These are phyloP conservation scores for Struthidea cinerea DNA, from an alignment of 2,113 vertebrate genomes.

Conservation along the genomic window DNA sequence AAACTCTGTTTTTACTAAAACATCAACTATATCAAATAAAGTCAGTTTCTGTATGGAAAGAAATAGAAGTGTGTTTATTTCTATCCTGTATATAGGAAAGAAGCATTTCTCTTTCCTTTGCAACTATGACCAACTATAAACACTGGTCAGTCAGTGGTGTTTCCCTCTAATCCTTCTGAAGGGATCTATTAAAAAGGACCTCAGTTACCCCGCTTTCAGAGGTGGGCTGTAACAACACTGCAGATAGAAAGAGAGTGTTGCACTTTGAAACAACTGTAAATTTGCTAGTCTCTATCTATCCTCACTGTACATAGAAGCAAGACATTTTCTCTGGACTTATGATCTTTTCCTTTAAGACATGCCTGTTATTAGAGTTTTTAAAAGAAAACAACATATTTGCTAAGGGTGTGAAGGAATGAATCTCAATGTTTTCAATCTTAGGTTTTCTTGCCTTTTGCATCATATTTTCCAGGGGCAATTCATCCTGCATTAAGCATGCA, in stretches of 20 bases:
- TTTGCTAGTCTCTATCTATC: neutral
- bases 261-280: neutral
- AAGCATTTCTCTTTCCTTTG: neutral
- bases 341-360: neutral
- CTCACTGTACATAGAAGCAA: neutral
- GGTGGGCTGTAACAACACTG: fast-evolving
- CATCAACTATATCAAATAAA: neutral
- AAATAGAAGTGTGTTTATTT: neutral
- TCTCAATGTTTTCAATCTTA: neutral
- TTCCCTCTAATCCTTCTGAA: neutral
- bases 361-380: neutral
- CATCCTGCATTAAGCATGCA: neutral
- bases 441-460: neutral
- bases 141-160: neutral
- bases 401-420: neutral
- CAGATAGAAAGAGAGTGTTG: neutral
- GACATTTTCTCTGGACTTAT: neutral
- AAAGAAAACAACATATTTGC: neutral
- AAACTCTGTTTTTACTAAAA: neutral
- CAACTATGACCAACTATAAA: too few relatives aligned
- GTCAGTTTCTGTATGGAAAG: neutral
- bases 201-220: neutral
- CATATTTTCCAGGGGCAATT: neutral
- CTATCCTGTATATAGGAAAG: neutral
- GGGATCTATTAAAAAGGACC: neutral